phyloP scores from a whole-genome alignment of 2,888 invertebrate genomes.

The Nemotelus nigrinus region DNA sequence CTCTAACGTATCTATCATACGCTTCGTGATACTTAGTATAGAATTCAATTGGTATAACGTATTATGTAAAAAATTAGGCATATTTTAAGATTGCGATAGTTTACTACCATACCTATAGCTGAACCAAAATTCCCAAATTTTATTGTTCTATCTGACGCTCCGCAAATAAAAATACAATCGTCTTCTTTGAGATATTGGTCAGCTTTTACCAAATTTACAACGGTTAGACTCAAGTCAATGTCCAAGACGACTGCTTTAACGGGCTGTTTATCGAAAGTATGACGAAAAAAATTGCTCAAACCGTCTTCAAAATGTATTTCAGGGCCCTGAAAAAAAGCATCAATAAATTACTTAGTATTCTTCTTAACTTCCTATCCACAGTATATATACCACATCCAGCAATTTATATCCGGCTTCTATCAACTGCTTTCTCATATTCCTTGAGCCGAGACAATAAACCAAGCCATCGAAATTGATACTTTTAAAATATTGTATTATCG shows the following conservation, averaged over 20 bases:
- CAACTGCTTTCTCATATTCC: conserved; percentile 59
- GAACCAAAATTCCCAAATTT: conserved; percentile 61
- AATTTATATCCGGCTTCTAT: conserved; percentile 64
- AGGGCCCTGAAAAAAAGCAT: no score
- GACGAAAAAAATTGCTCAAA: no score
- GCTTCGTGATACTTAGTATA: no score
- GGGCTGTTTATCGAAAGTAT: conserved; percentile 57
- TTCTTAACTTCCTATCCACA: conserved; percentile 41
- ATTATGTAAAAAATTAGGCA: no score
- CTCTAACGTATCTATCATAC: no score
- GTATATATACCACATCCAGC: conserved; percentile 61
- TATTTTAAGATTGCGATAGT: no score
- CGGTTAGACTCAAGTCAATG: conserved; percentile 65
- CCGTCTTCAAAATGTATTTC: no score
- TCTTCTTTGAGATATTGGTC: conserved; percentile 63
- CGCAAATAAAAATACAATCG: conserved; percentile 64
- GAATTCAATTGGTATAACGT: no score
- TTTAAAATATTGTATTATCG: conserved; percentile 65
- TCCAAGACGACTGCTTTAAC: conserved; percentile 67
- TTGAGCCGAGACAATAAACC: conserved; percentile 64
- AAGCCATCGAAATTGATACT: conserved; percentile 65
- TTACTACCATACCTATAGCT: conserved; percentile 57
- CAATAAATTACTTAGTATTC: no score
- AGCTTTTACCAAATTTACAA: conserved; percentile 65
- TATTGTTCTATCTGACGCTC: conserved; percentile 62